phyloP scores from a whole-genome alignment of 2,113 vertebrate genomes.

The Oostethus manadensis region DNA sequence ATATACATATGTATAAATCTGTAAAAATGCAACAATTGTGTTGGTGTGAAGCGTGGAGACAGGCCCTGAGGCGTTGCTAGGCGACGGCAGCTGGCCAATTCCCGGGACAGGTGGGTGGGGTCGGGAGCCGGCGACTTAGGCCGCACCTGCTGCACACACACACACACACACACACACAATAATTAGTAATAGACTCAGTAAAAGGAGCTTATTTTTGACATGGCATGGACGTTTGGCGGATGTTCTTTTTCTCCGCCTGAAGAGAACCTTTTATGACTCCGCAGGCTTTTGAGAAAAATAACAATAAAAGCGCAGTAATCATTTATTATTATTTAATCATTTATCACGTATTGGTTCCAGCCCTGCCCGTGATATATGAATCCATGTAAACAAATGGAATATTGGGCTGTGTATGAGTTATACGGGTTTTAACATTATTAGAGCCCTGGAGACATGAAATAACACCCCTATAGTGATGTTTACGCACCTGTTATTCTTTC shows the following conservation, averaged over 20 bases:
- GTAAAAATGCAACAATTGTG: too few relatives aligned
- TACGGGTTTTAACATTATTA: too few relatives aligned
- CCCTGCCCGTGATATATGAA: too few relatives aligned
- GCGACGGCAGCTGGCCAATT: slow-evolving; percentile 46
- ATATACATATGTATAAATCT: too few relatives aligned
- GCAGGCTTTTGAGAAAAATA: too few relatives aligned
- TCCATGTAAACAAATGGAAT: too few relatives aligned
- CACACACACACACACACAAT: slow-evolving; percentile 1
- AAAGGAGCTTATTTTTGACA: slow-evolving; percentile 7
- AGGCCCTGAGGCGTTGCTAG: slow-evolving; percentile 47
- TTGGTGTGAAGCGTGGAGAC: slow-evolving; percentile 27
- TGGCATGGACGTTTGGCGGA: background rate
- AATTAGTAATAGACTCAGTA: slow-evolving; percentile 22
- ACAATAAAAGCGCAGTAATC: too few relatives aligned
- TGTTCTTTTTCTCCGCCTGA: slow-evolving; percentile 16
- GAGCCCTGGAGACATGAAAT: too few relatives aligned
- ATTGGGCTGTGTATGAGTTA: too few relatives aligned
- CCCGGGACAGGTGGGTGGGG: slow-evolving; percentile 53
- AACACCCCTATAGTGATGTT: background rate
- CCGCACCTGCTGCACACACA: slow-evolving; percentile 51
- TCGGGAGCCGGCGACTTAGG: slow-evolving; percentile 30
- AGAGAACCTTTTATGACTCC: slow-evolving; percentile 4
- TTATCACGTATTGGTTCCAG: too few relatives aligned
- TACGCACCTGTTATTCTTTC: slow-evolving; percentile 38
- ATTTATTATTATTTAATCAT: too few relatives aligned